Evolutionary conservation across 2,888 invertebrate genomes (phyloP), one percentile per base, ranked within the genome.

Genomic region (Antheraea assamensis): DNA sequence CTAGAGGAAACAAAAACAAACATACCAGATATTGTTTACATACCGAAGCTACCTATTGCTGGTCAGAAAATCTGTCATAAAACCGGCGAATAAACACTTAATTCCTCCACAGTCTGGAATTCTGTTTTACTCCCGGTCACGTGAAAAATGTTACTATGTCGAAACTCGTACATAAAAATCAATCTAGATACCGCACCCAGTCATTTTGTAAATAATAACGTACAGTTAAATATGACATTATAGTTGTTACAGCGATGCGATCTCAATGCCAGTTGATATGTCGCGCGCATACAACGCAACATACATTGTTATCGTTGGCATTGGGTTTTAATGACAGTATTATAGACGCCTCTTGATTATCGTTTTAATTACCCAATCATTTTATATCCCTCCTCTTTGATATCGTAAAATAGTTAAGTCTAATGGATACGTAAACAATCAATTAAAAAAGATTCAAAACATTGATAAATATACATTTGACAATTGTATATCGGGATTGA

Each of bases 201-300:
- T 68, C 35, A 35, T 68, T 68, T 19, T n/a, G n/a, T 15, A 35
- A 68, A 68, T 68, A 68, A 68, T 68, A 35, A 68, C 68, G n/a
- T 3, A n/a, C 35, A 35, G 35, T 68, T 68, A 81, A 86, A 81
- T 84, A 86, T 82, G 82, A 82, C 82, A 86, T 86, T 86, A 81
- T 79, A 80, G 82, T 85, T 83, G 85, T 82, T 83, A 85, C 75
- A 31, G 75, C 76, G 86, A 87, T 86, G 81, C 78, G 84, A 88
- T 88, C 86, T 83, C 76, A 75, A 79, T 85, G 84, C 85, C 86
- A 79, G 78, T 78, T 77, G 78, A 81, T 80, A 80, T 81, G 78
- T 80, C 35, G 35, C 68, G 35, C 8, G 10, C 68, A 68, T 10
- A n/a, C 66, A 68, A 35, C n/a, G n/a, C n/a, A 35, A 68, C n/a